These are phyloP conservation scores for Dicrurus megarhynchus DNA, from an alignment of 2,113 vertebrate genomes.

Conservation along the genomic window DNA sequence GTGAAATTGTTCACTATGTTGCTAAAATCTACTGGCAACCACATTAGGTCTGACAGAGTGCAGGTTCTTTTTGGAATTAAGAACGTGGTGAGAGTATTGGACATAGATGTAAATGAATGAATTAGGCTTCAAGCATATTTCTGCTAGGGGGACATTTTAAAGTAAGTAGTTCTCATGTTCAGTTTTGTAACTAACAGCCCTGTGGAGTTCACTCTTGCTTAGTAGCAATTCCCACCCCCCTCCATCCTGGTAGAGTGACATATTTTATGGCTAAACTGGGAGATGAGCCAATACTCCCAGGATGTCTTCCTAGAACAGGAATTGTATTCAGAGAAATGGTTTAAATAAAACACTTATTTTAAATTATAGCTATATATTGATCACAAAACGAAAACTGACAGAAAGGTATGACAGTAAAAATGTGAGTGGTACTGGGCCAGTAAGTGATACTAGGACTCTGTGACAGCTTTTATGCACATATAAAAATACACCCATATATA, in stretches of 20 bases:
- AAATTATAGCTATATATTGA: neutral
- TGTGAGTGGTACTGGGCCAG: neutral
- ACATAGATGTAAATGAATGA: neutral
- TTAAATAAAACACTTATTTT: neutral
- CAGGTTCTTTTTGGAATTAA: conserved; percentile 5
- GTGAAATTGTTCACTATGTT: neutral
- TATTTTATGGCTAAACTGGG: conserved; percentile 26
- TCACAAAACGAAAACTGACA: conserved; percentile 15
- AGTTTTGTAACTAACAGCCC: neutral
- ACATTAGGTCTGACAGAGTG: neutral
- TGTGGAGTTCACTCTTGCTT: neutral
- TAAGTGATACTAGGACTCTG: neutral
- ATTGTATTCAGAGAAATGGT: neutral
- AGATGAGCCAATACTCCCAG: neutral
- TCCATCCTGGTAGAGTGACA: neutral
- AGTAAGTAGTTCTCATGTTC: neutral
- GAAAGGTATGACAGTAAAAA: neutral
- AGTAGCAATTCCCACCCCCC: neutral
- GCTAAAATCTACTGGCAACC: conserved; percentile 32
- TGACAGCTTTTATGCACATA: neutral
- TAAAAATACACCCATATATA: neutral
- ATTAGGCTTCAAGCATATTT: neutral
- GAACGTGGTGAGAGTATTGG: neutral
- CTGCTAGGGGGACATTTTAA: neutral
- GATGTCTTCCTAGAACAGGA: neutral